phyloP scores from a whole-genome alignment of 2,797 vertebrate genomes.

The Momotus momota region DNA sequence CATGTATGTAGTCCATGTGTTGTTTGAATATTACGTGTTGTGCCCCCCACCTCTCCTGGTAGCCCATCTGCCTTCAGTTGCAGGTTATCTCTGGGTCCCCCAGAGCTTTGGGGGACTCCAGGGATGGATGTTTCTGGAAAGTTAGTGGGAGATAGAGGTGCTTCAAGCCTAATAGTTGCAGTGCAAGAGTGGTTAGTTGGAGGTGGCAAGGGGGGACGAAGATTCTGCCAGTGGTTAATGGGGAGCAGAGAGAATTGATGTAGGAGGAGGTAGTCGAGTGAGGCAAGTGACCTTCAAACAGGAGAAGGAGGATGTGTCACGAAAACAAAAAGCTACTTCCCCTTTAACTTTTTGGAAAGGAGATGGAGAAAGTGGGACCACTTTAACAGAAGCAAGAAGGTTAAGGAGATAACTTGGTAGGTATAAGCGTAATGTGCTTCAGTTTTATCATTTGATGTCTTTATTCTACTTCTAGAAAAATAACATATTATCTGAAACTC shows the following conservation, averaged over 20 bases:
- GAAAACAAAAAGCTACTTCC: background rate
- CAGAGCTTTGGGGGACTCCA: background rate
- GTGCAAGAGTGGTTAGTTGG: background rate
- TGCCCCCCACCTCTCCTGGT: background rate
- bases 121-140: background rate
- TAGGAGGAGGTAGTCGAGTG: background rate
- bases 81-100: background rate
- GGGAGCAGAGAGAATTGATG: background rate
- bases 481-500: background rate
- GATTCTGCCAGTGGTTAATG: background rate
- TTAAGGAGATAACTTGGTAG: background rate
- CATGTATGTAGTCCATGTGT: rapidly evolving
- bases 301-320: background rate
- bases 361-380: background rate
- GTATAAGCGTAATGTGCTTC: background rate
- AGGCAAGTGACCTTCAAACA: background rate
- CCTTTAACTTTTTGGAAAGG: background rate
- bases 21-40: too few relatives aligned
- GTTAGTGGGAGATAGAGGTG: background rate
- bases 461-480: background rate
- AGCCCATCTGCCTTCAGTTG: background rate
- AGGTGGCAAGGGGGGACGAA: background rate
- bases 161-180: too few relatives aligned
- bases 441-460: background rate
- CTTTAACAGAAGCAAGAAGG: background rate